A percentile compares a stretch with the other conserved stretches of the same genome.
phyloP scores from a whole-genome alignment of 2,797 vertebrate species.

The Halcyon chelicuti region DNA sequence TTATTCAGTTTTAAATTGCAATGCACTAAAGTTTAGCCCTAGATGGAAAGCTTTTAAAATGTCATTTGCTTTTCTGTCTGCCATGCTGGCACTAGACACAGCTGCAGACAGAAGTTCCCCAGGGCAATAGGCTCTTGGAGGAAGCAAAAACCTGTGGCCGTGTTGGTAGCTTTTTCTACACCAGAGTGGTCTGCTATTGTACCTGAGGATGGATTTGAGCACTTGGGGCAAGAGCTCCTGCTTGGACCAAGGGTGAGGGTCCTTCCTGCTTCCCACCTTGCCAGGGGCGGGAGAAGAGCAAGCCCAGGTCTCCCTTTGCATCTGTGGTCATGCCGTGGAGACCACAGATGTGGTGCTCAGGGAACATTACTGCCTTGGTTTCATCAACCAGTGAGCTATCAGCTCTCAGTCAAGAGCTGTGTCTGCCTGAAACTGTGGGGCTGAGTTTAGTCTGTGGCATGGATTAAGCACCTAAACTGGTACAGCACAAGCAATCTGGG shows the following conservation, averaged over 20 bases:
- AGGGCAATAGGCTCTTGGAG: neutral
- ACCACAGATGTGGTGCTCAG: neutral
- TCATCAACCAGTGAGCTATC: neutral
- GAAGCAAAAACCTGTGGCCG: neutral
- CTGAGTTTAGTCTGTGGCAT: neutral
- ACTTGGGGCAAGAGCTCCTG: neutral
- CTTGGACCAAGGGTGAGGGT: neutral
- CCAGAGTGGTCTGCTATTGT: rapidly evolving
- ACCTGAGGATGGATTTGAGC: neutral
- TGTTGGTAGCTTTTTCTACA: rapidly evolving
- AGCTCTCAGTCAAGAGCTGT: neutral
- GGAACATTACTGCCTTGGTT: neutral
- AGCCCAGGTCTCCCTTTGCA: neutral
- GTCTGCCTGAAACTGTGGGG: neutral
- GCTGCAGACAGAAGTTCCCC: neutral
- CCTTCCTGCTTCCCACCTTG: neutral
- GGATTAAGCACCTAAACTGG: neutral
- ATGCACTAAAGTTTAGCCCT: neutral
- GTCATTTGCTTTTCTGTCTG: neutral
- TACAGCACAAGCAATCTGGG: rapidly evolving
- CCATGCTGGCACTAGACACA: neutral
- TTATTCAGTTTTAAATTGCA: neutral
- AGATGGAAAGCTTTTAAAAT: neutral
- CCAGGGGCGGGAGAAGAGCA: neutral
- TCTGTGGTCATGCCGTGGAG: neutral